Percentiles rank a stretch among this genome's conserved stretches.
These are phyloP conservation scores for Pipistrellus pipistrellus DNA, from an alignment of 2,797 vertebrate genomes.

Conservation along the genomic window DNA sequence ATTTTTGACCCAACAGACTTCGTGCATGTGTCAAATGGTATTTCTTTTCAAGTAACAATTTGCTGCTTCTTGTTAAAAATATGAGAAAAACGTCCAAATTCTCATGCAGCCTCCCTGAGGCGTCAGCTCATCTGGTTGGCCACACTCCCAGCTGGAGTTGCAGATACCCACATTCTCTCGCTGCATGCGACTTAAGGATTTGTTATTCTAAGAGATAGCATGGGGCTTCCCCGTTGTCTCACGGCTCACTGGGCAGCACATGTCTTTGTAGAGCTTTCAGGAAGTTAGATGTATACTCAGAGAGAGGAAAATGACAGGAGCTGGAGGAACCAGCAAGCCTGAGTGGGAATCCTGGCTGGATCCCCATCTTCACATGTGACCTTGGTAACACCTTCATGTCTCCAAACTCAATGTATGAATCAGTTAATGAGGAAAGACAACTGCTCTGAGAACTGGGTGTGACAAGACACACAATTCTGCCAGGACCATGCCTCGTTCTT, in stretches of 20 bases:
- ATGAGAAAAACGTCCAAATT: slow-evolving; percentile 55
- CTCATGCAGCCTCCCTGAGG: slow-evolving; percentile 41
- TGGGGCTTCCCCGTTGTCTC: slow-evolving; percentile 32
- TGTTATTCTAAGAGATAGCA: not conserved
- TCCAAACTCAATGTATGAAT: not conserved
- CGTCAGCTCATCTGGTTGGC: slow-evolving; percentile 55
- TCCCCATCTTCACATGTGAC: not conserved
- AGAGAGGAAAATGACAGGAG: not conserved
- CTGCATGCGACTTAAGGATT: slow-evolving; percentile 38
- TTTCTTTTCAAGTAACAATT: slow-evolving; percentile 48
- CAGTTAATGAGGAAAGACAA: not conserved
- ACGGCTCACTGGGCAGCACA: slow-evolving; percentile 37
- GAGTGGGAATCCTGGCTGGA: not conserved
- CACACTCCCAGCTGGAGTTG: slow-evolving; percentile 68
- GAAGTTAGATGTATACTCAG: not conserved
- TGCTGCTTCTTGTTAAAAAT: slow-evolving; percentile 69
- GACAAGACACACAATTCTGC: not conserved
- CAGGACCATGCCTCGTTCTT: not conserved
- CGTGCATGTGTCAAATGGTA: slow-evolving; percentile 61
- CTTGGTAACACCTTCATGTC: not conserved
- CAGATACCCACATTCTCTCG: slow-evolving; percentile 54
- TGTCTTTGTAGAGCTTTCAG: slow-evolving; percentile 57
- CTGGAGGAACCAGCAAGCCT: not conserved
- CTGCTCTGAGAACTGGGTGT: not conserved
- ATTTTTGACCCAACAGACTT: slow-evolving; percentile 52